A percentile compares a stretch with the other conserved stretches of the same genome.
Evolutionary conservation across 1,140 invertebrate genomes (phyloP).

Genomic region (Phymorhynchus buccinoides): DNA sequence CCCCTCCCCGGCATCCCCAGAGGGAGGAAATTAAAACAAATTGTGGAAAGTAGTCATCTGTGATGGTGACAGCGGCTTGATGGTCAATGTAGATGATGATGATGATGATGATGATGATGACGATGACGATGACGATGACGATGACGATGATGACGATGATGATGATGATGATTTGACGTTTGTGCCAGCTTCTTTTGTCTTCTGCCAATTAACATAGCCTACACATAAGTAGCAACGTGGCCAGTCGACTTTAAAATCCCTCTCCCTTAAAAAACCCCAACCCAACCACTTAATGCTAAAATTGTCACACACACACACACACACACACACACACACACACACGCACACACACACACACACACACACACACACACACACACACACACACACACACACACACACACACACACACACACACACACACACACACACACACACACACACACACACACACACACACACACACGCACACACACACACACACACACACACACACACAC

Average conservation of each 20-base stretch:
- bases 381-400: too few relatives aligned
- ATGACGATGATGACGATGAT: background rate
- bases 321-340: too few relatives aligned
- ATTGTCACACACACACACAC: too few relatives aligned
- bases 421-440: too few relatives aligned
- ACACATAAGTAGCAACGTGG: background rate
- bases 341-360: too few relatives aligned
- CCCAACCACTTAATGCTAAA: too few relatives aligned
- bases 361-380: too few relatives aligned
- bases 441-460: background rate
- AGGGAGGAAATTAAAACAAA: background rate
- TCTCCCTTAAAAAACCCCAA: too few relatives aligned
- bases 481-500: slow-evolving; percentile 4
- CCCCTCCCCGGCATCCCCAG: background rate
- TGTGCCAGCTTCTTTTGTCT: background rate
- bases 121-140: background rate
- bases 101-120: background rate
- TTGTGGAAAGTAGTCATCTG: background rate
- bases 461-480: background rate
- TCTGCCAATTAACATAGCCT: background rate
- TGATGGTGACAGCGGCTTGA: background rate
- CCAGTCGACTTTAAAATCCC: too few relatives aligned
- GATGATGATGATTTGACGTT: too few relatives aligned
- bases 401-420: too few relatives aligned
- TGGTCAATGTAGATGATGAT: background rate